phyloP scores from a whole-genome alignment of 2,888 invertebrate species.

The Chromoteleia sp. region DNA sequence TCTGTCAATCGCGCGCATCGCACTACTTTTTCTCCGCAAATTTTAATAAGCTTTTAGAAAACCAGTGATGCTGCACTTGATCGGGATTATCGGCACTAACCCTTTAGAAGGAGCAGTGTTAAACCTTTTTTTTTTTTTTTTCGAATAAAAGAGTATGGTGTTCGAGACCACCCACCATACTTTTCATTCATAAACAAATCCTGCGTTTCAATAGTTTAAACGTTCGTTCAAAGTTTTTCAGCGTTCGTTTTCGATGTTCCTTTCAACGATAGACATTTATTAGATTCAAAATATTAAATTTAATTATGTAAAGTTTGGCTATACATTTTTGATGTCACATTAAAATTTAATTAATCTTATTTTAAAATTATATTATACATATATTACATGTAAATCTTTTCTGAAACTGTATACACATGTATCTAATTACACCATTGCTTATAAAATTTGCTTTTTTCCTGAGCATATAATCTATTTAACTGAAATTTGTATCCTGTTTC shows the following conservation, averaged over 20 bases:
- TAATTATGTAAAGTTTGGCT: too few species aligned
- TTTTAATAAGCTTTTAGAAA: slow-evolving; percentile 64
- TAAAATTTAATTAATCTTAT: not conserved
- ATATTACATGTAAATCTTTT: too few species aligned
- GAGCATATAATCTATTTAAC: not conserved
- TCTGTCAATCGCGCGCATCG: slow-evolving; percentile 60
- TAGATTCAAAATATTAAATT: too few species aligned
- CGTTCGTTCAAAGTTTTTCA: too few species aligned
- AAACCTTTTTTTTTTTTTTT: slow-evolving; percentile 8
- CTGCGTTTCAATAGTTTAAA: too few species aligned
- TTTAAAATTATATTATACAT: too few species aligned
- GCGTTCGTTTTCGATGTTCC: too few species aligned
- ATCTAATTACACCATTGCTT: too few species aligned
- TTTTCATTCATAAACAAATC: too few species aligned
- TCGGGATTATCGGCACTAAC: slow-evolving; percentile 65
- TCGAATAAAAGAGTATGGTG: not conserved
- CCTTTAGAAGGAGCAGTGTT: slow-evolving; percentile 52
- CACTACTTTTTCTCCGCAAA: slow-evolving; percentile 60
- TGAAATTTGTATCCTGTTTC: slow-evolving; percentile 18
- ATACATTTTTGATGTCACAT: too few species aligned
- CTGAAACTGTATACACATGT: too few species aligned
- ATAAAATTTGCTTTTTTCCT: not conserved
- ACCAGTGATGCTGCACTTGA: slow-evolving; percentile 61
- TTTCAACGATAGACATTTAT: too few species aligned
- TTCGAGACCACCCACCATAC: slow-evolving; percentile 50